phyloP scores from a whole-genome alignment of 2,113 vertebrate species.

The Ailuropoda melanoleuca region DNA sequence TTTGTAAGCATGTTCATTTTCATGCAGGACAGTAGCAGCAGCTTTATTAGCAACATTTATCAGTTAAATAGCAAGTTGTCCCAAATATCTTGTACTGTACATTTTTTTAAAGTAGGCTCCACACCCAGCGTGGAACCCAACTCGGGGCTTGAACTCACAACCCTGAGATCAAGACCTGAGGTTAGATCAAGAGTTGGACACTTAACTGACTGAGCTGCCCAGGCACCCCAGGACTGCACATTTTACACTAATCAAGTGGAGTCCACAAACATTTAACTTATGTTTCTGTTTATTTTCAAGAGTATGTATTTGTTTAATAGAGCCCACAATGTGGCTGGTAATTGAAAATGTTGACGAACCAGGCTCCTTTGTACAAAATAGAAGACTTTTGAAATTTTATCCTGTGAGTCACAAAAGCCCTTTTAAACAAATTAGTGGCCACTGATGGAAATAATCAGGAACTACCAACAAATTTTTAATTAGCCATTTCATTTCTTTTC shows the following conservation, averaged over 20 bases:
- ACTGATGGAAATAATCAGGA: conserved; percentile 18
- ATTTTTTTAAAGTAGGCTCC: neutral
- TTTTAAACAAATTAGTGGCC: conserved; percentile 43
- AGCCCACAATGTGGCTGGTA: neutral
- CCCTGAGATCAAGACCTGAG: neutral
- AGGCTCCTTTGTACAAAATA: conserved; percentile 31
- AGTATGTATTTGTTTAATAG: conserved; percentile 59
- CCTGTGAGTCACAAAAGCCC: conserved; percentile 40
- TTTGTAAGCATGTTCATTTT: conserved; percentile 37
- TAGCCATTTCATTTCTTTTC: neutral
- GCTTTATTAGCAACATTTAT: conserved; percentile 16
- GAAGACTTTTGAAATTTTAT: conserved; percentile 31
- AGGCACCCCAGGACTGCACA: neutral
- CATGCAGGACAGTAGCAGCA: neutral
- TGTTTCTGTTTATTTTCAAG: conserved; percentile 33
- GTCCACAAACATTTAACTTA: neutral
- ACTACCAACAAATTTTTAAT: neutral
- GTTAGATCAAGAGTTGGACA: neutral
- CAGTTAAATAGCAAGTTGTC: conserved; percentile 42
- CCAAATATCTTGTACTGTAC: neutral
- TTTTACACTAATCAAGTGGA: conserved; percentile 21
- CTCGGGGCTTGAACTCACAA: neutral
- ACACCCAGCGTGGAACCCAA: neutral
- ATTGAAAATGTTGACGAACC: conserved; percentile 42
- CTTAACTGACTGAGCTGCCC: neutral